A percentile compares a stretch with the other conserved stretches of the same genome.
phyloP scores from a whole-genome alignment of 2,888 invertebrate genomes.

The Rhingia rostrata region DNA sequence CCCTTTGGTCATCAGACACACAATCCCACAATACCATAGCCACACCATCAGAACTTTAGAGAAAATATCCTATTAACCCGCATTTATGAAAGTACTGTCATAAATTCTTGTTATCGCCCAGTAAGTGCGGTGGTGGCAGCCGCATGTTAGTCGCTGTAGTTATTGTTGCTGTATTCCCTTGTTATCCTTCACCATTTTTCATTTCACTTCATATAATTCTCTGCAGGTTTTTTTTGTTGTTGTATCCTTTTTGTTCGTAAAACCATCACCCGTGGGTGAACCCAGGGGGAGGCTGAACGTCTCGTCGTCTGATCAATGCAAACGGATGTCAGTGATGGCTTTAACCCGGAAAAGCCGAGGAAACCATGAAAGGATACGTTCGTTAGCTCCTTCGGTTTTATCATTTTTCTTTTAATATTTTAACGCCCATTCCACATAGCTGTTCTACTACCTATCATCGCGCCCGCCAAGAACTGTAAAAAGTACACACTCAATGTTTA shows the following conservation, averaged over 20 bases:
- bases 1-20: neutral
- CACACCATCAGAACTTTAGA: conserved; percentile 42
- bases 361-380: conserved; percentile 66
- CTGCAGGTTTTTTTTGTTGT: conserved; percentile 2
- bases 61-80: conserved; percentile 74
- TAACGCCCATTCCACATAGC: conserved; percentile 1
- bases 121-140: conserved; percentile 70
- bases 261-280: neutral
- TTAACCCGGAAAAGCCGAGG: conserved; percentile 66
- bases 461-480: conserved; percentile 42
- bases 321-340: conserved; percentile 63
- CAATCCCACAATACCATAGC: conserved; percentile 1
- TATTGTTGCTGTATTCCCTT: conserved; percentile 57
- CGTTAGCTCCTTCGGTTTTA: conserved; percentile 50
- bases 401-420: conserved; percentile 55
- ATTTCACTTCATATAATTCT: conserved; percentile 61
- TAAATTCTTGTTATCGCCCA: conserved; percentile 72
- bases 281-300: conserved; percentile 15
- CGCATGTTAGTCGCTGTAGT: conserved; percentile 69
- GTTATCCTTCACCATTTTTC: conserved; percentile 67
- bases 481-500: conserved; percentile 70
- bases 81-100: conserved; percentile 70
- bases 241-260: neutral
- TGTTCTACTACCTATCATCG: neutral
- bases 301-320: conserved; percentile 47